Evolutionary conservation across 2,888 invertebrate genomes (phyloP).

Genomic region (Plutella xylostella): DNA sequence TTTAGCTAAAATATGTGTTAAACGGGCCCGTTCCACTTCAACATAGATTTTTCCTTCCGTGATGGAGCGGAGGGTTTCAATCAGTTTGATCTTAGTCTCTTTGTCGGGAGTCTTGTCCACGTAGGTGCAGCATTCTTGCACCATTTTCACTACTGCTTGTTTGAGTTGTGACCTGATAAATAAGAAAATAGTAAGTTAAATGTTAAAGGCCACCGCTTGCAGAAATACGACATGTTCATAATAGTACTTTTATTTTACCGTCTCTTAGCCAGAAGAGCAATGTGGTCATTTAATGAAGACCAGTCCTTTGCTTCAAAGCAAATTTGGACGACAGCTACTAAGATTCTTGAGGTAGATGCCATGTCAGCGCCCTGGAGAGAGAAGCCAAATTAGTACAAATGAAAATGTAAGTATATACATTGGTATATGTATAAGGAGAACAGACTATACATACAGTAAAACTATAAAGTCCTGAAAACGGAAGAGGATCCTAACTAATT

Average conservation of each 20-base stretch:
- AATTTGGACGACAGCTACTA: slow-evolving; percentile 93
- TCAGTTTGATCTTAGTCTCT: slow-evolving; percentile 91
- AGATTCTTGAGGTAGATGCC: slow-evolving; percentile 91
- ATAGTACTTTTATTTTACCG: slow-evolving; percentile 59
- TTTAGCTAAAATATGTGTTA: slow-evolving; percentile 91
- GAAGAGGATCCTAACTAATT: no score
- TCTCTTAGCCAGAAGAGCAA: slow-evolving; percentile 90
- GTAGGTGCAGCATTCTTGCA: slow-evolving; percentile 94
- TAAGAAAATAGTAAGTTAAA: not conserved
- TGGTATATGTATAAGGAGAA: no score
- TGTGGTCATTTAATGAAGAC: slow-evolving; percentile 93
- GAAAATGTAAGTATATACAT: slow-evolving; percentile 1
- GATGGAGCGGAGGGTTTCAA: slow-evolving; percentile 94
- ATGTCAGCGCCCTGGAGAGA: slow-evolving; percentile 88
- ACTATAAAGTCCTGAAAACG: no score
- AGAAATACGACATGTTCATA: no score
- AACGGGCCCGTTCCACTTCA: slow-evolving; percentile 97
- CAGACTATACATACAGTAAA: no score
- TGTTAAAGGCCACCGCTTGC: not conserved
- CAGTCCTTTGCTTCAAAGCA: slow-evolving; percentile 93
- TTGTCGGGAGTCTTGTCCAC: slow-evolving; percentile 93
- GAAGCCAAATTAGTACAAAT: slow-evolving; percentile 1
- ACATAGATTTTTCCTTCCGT: slow-evolving; percentile 99
- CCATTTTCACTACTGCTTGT: slow-evolving; percentile 96
- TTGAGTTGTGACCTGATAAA: slow-evolving; percentile 86